A percentile compares a stretch with the other conserved stretches of the same genome.
Conservation (phyloP, 2,113 vertebrate genomes). For the Poecile atricapillus region DNA sequence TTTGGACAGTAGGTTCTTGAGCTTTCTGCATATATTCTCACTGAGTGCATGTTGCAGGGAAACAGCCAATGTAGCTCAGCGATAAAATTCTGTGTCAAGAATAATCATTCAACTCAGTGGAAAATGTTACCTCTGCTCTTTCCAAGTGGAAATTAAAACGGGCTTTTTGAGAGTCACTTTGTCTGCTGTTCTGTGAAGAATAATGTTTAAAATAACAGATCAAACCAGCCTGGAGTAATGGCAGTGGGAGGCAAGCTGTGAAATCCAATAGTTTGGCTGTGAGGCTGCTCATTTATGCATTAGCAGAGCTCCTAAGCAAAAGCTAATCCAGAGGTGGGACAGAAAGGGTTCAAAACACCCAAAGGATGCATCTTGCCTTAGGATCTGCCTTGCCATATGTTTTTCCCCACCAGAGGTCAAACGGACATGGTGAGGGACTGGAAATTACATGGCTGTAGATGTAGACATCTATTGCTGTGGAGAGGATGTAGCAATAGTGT, state of each 20-base stretch:
- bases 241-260: conserved; percentile 51
- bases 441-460: not conserved
- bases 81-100: conserved; percentile 70
- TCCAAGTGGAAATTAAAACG: conserved; percentile 77
- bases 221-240: conserved; percentile 59
- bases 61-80: conserved; percentile 47
- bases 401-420: not conserved
- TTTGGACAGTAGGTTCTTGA: not conserved
- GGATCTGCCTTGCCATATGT: not conserved
- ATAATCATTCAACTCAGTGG: conserved; percentile 69
- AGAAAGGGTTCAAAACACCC: conserved; percentile 6
- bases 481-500: not conserved
- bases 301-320: conserved; percentile 51
- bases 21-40: conserved; percentile 26
- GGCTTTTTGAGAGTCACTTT: conserved; percentile 72
- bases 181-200: conserved; percentile 68
- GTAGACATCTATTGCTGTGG: not conserved
- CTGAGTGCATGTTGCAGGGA: conserved; percentile 43
- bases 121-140: conserved; percentile 75
- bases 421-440: not conserved
- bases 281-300: conserved; percentile 46
- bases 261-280: conserved; percentile 62
- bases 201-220: conserved; percentile 72
- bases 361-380: not conserved
- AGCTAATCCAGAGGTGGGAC: conserved; percentile 31